Conservation (phyloP, 2,888 invertebrate genomes). For the Zygogramma bicolorata region DNA sequence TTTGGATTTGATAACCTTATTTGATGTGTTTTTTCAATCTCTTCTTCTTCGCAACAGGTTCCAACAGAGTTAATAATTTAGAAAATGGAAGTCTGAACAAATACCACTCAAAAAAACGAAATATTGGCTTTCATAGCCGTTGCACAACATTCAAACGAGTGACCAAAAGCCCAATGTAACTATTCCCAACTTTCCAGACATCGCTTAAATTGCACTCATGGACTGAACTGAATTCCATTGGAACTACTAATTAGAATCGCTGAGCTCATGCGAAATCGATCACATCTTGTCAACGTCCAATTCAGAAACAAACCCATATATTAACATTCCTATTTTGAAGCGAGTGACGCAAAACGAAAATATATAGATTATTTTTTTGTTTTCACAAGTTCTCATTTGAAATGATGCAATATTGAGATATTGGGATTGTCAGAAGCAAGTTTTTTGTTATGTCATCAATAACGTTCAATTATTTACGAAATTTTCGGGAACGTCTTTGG, state of each 20-base stretch:
- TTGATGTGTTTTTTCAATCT: no score
- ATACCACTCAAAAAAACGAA: no score
- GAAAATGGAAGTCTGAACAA: no score
- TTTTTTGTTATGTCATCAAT: neutral
- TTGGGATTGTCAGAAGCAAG: neutral
- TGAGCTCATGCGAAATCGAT: neutral
- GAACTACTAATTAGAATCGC: neutral
- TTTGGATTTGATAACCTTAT: no score
- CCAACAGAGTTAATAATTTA: no score
- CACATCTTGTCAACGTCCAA: neutral
- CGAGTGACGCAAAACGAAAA: neutral
- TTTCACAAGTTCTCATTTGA: neutral
- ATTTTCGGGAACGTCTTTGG: no score
- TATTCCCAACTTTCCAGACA: neutral
- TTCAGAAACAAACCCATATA: slow-evolving; percentile 6
- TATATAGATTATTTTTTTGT: neutral
- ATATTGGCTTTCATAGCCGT: no score
- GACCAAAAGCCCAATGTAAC: no score
- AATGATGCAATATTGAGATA: neutral
- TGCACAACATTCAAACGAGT: no score
- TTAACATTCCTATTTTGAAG: neutral
- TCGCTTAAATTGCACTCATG: neutral
- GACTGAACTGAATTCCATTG: neutral
- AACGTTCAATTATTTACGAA: no score
- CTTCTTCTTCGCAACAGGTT: no score